Percentiles rank a stretch among this genome's conserved stretches.
These are phyloP conservation scores for Halisarca cf. caerulea DNA, from an alignment of 37 sponge, comb jelly and placozoan genomes.

Conservation along the genomic window DNA sequence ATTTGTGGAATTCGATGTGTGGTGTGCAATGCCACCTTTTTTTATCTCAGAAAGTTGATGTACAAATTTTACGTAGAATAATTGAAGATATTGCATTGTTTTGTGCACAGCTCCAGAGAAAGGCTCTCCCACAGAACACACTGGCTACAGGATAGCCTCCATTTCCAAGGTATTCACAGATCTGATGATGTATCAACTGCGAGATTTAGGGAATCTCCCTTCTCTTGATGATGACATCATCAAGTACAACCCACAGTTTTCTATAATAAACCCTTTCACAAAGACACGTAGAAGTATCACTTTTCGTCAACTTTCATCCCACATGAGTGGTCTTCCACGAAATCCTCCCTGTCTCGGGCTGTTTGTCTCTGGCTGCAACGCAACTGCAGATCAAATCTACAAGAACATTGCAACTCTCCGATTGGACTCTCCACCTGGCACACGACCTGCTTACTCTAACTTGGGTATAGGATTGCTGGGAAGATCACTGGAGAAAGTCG, in stretches of 20 bases:
- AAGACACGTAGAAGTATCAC: constrained; percentile 63
- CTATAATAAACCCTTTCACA: constrained; percentile 56
- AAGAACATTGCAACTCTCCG: constrained; percentile 31
- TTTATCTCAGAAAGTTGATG: no score
- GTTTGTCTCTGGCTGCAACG: constrained; percentile 55
- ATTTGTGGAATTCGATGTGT: no score
- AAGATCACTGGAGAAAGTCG: constrained; percentile 18
- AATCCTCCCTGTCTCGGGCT: constrained; percentile 55
- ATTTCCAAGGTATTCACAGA: constrained; percentile 72
- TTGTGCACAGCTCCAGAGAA: constrained; percentile 42
- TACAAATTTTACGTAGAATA: no score
- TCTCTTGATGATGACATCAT: constrained; percentile 64
- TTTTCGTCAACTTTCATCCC: constrained; percentile 68
- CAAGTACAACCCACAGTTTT: constrained; percentile 43
- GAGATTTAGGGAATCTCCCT: constrained; percentile 43
- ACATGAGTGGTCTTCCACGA: constrained; percentile 75
- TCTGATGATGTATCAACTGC: constrained; percentile 56
- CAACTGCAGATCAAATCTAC: constrained; percentile 35
- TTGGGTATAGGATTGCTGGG: constrained; percentile 79
- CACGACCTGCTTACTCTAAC: constrained; percentile 69
- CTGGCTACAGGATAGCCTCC: constrained; percentile 74
- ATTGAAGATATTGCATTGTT: no score
- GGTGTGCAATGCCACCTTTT: no score
- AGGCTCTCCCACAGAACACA: constrained; percentile 55
- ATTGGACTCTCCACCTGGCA: constrained; percentile 66